Conservation (phyloP, 35 echinoderm and acorn worm genomes). For the Strongylocentrotus purpuratus region DNA sequence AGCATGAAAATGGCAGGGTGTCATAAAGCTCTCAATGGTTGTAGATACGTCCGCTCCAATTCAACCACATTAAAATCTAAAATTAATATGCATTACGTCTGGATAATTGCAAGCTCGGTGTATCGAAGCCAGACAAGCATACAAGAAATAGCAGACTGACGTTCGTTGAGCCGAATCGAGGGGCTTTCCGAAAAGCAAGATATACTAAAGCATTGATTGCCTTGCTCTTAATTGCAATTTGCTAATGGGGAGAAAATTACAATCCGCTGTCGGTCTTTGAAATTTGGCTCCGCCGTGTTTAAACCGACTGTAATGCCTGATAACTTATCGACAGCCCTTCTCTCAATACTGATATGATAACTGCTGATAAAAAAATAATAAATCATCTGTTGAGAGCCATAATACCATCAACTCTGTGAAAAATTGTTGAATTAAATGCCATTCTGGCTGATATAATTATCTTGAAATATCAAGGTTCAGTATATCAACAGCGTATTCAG, state of each 20-base stretch:
- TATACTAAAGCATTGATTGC: not conserved
- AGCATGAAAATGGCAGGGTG: not conserved
- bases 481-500: too few relatives aligned
- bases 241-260: constrained; percentile 4
- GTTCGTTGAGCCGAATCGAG: not conserved
- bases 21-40: not conserved
- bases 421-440: too few relatives aligned
- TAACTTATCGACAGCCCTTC: not conserved
- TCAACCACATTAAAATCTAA: not conserved
- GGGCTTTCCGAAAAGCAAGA: not conserved
- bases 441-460: too few relatives aligned
- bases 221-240: constrained; percentile 1
- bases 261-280: not conserved
- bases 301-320: not conserved
- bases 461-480: too few relatives aligned
- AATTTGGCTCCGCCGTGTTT: not conserved
- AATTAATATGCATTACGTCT: not conserved
- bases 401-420: too few relatives aligned
- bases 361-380: too few relatives aligned
- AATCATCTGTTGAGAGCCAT: too few relatives aligned
- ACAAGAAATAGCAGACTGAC: not conserved
- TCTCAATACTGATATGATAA: not conserved
- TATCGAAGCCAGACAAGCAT: not conserved
- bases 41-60: not conserved
- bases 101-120: not conserved